Evolutionary conservation across 2,797 vertebrate genomes (phyloP).

Genomic region (Tokudaia muenninki): DNA sequence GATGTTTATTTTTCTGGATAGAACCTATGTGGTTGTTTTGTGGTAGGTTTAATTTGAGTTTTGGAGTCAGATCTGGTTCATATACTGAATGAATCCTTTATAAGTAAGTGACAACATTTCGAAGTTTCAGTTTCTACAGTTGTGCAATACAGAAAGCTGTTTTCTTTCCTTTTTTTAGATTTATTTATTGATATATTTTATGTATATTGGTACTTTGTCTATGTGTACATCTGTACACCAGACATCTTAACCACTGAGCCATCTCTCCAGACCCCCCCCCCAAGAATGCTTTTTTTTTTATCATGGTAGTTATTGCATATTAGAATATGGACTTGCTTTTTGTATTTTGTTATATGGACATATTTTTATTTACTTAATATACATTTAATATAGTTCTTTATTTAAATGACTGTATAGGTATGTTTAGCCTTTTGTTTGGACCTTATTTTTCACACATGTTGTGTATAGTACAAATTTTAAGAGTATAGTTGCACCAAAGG

Average conservation of each 20-base stretch:
- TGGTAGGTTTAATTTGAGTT: background rate
- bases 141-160: background rate
- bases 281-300: background rate
- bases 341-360: background rate
- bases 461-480: background rate
- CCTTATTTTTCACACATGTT: background rate
- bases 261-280: too few species aligned
- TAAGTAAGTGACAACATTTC: background rate
- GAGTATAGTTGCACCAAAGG: background rate
- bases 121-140: background rate
- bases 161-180: background rate
- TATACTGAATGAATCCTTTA: background rate
- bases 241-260: background rate
- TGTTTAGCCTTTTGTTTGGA: background rate
- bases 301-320: background rate
- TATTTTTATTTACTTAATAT: background rate
- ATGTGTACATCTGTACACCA: background rate
- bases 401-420: background rate
- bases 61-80: background rate
- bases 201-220: background rate
- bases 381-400: background rate
- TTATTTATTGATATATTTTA: background rate
- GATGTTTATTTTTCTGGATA: background rate
- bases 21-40: background rate
- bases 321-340: background rate